Conservation (phyloP, 2,113 vertebrate genomes). For the Triplophysa tibetana region DNA sequence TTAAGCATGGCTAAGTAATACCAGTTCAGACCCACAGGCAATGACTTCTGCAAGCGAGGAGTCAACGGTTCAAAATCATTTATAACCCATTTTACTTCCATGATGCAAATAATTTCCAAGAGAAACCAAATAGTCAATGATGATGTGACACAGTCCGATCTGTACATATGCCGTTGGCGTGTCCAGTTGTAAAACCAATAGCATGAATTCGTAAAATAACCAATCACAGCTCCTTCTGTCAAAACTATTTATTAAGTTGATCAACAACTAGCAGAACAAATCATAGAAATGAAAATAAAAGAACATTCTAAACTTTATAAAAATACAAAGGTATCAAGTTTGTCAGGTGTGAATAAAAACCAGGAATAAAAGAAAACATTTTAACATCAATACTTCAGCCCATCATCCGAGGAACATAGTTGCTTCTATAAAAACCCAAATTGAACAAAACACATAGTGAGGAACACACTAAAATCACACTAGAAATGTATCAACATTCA, state of each 20-base stretch:
- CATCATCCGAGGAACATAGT: neutral
- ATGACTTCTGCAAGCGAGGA: no score
- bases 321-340: neutral
- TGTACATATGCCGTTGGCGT: no score
- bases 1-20: neutral
- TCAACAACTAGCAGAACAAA: conserved; percentile 24
- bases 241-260: conserved; percentile 31
- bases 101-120: no score
- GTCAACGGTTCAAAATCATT: no score
- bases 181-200: neutral
- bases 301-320: neutral
- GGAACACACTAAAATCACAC: neutral
- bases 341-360: conserved; percentile 5
- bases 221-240: neutral
- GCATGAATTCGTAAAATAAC: neutral
- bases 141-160: no score
- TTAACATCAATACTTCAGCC: neutral
- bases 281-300: neutral
- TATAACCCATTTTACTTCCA: no score
- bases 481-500: neutral
- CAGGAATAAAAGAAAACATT: neutral
- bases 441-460: neutral
- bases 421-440: neutral
- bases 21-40: no score
- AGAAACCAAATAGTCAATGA: no score